Conservation (phyloP, 2,797 vertebrate genomes). For the Molothrus aeneus region DNA sequence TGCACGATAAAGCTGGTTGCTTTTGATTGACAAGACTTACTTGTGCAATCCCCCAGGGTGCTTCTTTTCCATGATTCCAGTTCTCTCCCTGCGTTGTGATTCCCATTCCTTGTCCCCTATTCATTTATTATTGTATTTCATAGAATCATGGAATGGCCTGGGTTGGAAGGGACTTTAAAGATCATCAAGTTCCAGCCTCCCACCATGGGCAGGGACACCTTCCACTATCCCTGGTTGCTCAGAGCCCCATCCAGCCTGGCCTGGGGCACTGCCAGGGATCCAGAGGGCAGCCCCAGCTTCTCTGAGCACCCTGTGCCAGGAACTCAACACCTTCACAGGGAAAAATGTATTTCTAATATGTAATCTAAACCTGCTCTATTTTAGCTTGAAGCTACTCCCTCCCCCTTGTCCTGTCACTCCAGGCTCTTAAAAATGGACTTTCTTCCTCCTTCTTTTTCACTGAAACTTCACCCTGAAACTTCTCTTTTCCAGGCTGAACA, state of each 20-base stretch:
- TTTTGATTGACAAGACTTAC: not conserved
- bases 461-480: not conserved
- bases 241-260: rapidly evolving
- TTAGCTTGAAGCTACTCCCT: not conserved
- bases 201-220: not conserved
- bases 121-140: not conserved
- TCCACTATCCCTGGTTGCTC: not conserved
- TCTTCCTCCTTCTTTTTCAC: not conserved
- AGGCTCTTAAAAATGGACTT: not conserved
- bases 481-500: not conserved
- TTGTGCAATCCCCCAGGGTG: not conserved
- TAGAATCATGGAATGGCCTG: not conserved
- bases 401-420: not conserved
- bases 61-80: not conserved
- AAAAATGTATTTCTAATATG: not conserved
- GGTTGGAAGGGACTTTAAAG: not conserved
- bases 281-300: not conserved
- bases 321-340: not conserved
- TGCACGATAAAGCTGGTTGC: not conserved
- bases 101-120: not conserved
- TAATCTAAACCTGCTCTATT: not conserved
- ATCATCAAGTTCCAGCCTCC: not conserved
- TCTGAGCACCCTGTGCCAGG: not conserved
- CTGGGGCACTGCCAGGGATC: rapidly evolving
- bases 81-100: not conserved